These are phyloP conservation scores for Dermatemys mawii DNA, from an alignment of 2,113 vertebrate genomes.

Conservation along the genomic window DNA sequence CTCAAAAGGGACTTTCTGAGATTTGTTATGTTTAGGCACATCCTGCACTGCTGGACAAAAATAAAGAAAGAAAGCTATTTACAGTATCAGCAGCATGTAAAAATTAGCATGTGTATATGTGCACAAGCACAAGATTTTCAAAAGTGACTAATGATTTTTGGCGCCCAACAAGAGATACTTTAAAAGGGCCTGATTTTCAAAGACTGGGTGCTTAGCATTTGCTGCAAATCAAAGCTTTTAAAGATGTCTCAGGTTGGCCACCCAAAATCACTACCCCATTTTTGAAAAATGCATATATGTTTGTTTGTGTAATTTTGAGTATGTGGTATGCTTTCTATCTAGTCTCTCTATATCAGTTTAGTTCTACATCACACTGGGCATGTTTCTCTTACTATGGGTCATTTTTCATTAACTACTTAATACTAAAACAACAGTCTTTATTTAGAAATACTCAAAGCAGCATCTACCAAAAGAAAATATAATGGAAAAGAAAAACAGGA, in stretches of 20 bases:
- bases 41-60: background rate
- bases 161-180: background rate
- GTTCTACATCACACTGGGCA: background rate
- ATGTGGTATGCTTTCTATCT: background rate
- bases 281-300: background rate
- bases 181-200: background rate
- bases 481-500: background rate
- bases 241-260: background rate
- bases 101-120: background rate
- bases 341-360: background rate
- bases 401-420: background rate
- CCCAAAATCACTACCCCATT: background rate
- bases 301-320: background rate
- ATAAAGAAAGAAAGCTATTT: constrained; percentile 32
- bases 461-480: background rate
- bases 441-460: background rate
- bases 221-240: background rate
- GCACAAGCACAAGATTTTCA: background rate
- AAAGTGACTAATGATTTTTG: background rate
- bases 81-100: background rate
- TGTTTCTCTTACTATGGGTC: background rate
- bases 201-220: background rate
- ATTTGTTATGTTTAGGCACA: background rate
- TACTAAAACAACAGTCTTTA: background rate
- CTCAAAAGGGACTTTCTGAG: constrained; percentile 30